These are phyloP conservation scores for Sciurus vulgaris DNA, from an alignment of 2,797 vertebrate genomes.

Conservation along the genomic window DNA sequence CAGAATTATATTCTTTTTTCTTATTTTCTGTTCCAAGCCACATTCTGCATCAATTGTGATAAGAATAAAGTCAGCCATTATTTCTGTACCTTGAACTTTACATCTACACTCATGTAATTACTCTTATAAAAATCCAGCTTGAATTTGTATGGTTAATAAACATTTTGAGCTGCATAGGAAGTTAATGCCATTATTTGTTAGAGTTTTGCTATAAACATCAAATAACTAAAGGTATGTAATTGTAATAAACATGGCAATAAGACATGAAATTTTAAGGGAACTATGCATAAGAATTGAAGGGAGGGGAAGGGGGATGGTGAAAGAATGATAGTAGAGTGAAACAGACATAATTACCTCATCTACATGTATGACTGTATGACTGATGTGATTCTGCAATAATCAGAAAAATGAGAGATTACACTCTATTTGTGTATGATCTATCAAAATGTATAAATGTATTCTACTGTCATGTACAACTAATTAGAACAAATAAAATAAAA, in stretches of 20 bases:
- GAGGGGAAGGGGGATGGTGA: too few species aligned
- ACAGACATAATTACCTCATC: too few species aligned
- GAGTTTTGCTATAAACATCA: constrained; percentile 41
- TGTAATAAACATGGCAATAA: not conserved
- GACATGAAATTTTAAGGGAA: not conserved
- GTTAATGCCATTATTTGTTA: not conserved
- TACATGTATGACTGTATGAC: too few species aligned
- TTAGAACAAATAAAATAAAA: too few species aligned
- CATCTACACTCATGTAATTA: not conserved
- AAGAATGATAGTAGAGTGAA: too few species aligned
- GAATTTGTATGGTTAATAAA: not conserved
- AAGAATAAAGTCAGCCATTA: not conserved
- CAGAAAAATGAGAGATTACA: too few species aligned
- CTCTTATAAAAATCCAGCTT: not conserved
- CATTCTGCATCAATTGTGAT: not conserved
- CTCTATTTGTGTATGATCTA: too few species aligned
- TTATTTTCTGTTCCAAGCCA: constrained; percentile 2
- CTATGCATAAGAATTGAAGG: not conserved
- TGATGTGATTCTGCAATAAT: too few species aligned
- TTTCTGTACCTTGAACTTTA: not conserved
- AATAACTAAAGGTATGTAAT: constrained; percentile 21
- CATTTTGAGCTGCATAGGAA: not conserved
- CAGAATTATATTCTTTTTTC: not conserved
- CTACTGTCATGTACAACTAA: too few species aligned
- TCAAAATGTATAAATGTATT: too few species aligned